Base-by-base conservation (phyloP, 2,888 invertebrate species). In the Hypolimnas misippus region DNA sequence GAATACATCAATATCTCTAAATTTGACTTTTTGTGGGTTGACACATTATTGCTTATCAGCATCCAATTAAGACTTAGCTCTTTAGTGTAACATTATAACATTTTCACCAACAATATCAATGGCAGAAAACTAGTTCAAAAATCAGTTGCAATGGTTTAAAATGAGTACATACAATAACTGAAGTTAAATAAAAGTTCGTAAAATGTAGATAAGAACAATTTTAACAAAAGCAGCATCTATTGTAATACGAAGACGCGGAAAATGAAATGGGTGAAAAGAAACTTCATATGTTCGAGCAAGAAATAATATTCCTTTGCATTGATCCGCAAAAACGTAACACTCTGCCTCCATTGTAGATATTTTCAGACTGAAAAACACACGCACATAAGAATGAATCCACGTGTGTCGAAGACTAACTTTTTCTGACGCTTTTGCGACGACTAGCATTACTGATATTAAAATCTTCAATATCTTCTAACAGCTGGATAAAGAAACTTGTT, bases 281-380 rank as follows among this genome's bases (percentile, higher is more conserved):
- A 40, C 16, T 40, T 40, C 16, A 40, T 40, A 40, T 40, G 16
- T 40, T 40, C 40, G 40, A 16, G 40, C 16, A 40, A 40, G 40
- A 40, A 40, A 40, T 40, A 40, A 40, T 40, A 40, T 40, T 16
- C 16, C 40, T 14, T 40, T 40, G 14, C 40, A 40, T 40, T 40
- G 40, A 40, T 40, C 40, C 40, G 40, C 14, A 6, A 40, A 40
- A 40, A 40, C n/a, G 14, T 14, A 14, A 2, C n/a, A 40, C 40
- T 40, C 40, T 40, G 14, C 40, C 40, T 40, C 40, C 40, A 14
- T 14, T 40, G 7, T 40, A 14, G 40, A 14, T 40, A 40, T 40
- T 40, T 14, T 7, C 40, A 40, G 16, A 14, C n/a, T 40, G 14
- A 14, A 40, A 14, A 40, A 40, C 40, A 40, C 40, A 40, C 40